Conservation (phyloP, 2,797 vertebrate species). For the Rhabdomys pumilio region DNA sequence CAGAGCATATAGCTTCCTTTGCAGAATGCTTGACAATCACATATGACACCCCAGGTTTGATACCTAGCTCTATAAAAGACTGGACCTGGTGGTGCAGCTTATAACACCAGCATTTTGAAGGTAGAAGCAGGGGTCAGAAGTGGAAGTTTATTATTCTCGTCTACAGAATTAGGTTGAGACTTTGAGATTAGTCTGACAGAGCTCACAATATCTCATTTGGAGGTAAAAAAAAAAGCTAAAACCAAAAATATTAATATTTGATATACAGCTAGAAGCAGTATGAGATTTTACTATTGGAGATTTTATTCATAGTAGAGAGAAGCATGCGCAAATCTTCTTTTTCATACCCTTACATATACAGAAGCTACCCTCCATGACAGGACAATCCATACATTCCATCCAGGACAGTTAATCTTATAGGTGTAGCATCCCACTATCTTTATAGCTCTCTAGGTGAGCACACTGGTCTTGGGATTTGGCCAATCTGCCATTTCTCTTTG, state of each 20-base stretch:
- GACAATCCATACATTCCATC: neutral
- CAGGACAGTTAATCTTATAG: neutral
- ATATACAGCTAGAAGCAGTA: slow-evolving; percentile 16
- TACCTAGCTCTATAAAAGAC: neutral
- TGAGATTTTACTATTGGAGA: neutral
- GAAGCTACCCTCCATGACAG: neutral
- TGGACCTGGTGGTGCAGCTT: neutral
- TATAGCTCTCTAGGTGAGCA: neutral
- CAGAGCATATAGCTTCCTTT: neutral
- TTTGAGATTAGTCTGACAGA: neutral
- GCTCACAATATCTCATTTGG: neutral
- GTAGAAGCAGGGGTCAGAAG: neutral
- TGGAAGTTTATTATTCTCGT: neutral
- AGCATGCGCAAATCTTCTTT: slow-evolving; percentile 15
- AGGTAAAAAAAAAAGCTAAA: neutral
- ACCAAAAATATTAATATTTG: neutral
- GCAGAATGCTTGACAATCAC: neutral
- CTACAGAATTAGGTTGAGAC: neutral
- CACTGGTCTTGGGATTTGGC: neutral
- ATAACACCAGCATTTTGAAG: neutral
- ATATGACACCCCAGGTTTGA: neutral
- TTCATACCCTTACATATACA: neutral
- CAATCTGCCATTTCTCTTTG: neutral
- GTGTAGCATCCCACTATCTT: neutral
- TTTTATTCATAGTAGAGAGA: slow-evolving; percentile 11